phyloP scores from a whole-genome alignment of 2,113 vertebrate species.

The Labeo rohita region DNA sequence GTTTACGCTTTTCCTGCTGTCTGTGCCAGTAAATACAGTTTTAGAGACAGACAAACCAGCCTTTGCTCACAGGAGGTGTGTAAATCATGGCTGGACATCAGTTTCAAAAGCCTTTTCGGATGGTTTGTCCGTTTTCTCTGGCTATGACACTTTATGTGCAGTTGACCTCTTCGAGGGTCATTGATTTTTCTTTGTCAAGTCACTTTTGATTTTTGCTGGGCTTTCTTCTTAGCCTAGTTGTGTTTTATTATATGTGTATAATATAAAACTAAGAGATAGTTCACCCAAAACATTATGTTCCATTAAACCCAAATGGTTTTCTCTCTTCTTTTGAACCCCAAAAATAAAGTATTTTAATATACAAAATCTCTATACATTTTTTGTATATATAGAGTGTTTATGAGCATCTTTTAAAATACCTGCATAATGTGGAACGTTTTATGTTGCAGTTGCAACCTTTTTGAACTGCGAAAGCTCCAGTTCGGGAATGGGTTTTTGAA shows the following conservation, averaged over 20 bases:
- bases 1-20: slow-evolving; percentile 49
- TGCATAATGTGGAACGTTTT: neutral
- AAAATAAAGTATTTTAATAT: no score
- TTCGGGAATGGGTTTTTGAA: no score
- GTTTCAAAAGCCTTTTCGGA: slow-evolving; percentile 27
- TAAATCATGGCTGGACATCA: slow-evolving; percentile 20
- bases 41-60: slow-evolving; percentile 46
- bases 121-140: neutral
- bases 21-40: slow-evolving; percentile 60
- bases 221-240: neutral
- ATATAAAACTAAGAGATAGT: neutral
- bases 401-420: neutral
- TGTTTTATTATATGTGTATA: neutral
- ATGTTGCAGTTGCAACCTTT: neutral
- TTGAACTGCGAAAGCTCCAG: neutral
- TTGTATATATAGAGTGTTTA: neutral
- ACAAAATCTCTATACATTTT: no score
- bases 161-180: slow-evolving; percentile 22
- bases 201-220: slow-evolving; percentile 1
- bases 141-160: slow-evolving; percentile 6
- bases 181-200: neutral
- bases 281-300: neutral
- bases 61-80: slow-evolving; percentile 21
- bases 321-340: no score
- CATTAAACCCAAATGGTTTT: no score